These are phyloP conservation scores for Squalus acanthias DNA, from an alignment of 2,797 vertebrate genomes.

Conservation along the genomic window DNA sequence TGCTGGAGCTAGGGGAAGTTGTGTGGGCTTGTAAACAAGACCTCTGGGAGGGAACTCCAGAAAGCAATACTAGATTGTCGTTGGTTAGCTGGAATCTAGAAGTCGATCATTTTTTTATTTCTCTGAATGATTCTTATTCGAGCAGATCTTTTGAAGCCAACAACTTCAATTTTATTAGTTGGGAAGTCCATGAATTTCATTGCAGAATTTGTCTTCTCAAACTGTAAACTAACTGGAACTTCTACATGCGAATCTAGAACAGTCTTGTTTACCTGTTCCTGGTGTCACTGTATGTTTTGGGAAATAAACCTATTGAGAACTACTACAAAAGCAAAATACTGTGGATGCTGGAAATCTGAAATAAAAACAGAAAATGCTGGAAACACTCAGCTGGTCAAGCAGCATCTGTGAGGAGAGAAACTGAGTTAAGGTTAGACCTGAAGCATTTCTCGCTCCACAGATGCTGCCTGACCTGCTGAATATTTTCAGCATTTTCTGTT, in stretches of 20 bases:
- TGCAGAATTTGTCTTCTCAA: background rate
- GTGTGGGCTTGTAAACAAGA: background rate
- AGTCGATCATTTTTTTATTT: background rate
- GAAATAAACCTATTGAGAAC: background rate
- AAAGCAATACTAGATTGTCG: background rate
- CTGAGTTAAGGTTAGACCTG: too few relatives aligned
- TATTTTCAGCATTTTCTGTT: background rate
- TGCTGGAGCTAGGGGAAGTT: background rate
- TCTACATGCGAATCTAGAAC: background rate
- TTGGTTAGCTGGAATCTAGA: background rate
- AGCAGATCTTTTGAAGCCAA: background rate
- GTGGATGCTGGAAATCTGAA: background rate
- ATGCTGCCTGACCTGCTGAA: too few relatives aligned
- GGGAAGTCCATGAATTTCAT: background rate
- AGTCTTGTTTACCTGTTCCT: background rate
- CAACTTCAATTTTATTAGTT: background rate
- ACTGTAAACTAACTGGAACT: background rate
- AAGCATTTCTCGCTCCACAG: too few relatives aligned
- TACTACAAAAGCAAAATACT: background rate
- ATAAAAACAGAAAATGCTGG: background rate
- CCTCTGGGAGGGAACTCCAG: background rate
- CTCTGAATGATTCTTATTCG: background rate
- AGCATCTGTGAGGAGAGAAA: background rate
- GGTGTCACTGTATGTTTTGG: background rate
- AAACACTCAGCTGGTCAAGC: background rate